phyloP scores from a whole-genome alignment of 2,888 invertebrate species.

The Molorchus minor region DNA sequence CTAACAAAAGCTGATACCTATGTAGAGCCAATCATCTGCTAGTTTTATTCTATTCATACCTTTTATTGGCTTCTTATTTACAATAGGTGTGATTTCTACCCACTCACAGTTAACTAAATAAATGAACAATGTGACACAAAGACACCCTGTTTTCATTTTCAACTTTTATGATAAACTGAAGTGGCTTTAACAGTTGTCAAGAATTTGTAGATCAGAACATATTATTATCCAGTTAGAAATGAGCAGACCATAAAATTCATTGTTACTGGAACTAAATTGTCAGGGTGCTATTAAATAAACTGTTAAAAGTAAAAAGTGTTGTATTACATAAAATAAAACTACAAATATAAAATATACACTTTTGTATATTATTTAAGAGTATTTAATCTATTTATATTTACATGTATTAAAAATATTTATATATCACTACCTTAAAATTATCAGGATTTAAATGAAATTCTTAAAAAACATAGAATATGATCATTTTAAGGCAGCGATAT shows the following conservation, averaged over 20 bases:
- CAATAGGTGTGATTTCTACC: slow-evolving; percentile 50
- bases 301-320: no score
- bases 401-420: no score
- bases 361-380: no score
- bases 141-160: slow-evolving; percentile 20
- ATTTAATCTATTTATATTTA: no score
- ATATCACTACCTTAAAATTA: no score
- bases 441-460: no score
- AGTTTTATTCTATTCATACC: slow-evolving; percentile 31
- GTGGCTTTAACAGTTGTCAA: slow-evolving; percentile 1
- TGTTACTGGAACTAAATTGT: slow-evolving; percentile 44
- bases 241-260: slow-evolving; percentile 44
- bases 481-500: no score
- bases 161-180: not conserved
- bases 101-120: slow-evolving; percentile 44
- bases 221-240: slow-evolving; percentile 38
- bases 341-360: no score
- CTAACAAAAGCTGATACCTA: no score
- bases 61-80: slow-evolving; percentile 29
- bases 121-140: slow-evolving; percentile 32
- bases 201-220: slow-evolving; percentile 27
- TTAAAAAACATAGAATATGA: no score
- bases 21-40: no score
- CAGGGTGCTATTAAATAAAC: not conserved
- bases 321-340: no score